A percentile compares a stretch with the other conserved stretches of the same genome.
Evolutionary conservation across 92 coral and sea anemone genomes (phyloP).

Genomic region (Epizoanthus rinbou): DNA sequence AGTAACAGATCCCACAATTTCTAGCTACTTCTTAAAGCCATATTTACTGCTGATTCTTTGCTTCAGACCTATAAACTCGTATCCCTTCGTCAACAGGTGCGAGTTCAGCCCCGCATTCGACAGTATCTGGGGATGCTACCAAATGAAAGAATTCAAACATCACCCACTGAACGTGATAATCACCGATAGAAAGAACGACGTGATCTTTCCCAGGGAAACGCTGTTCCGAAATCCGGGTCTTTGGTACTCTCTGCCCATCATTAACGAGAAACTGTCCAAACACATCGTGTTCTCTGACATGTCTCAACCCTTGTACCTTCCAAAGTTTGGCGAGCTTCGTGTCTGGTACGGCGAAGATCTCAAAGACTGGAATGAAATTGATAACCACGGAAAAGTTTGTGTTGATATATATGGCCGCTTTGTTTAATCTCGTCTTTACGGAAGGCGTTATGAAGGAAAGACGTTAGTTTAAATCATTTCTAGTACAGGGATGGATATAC

Average conservation of each 20-base stretch:
- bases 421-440: background rate
- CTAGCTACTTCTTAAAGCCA: too few relatives aligned
- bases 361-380: constrained; percentile 34
- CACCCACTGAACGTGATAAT: constrained; percentile 59
- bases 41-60: too few relatives aligned
- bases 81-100: background rate
- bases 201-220: constrained; percentile 59
- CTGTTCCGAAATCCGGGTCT: constrained; percentile 57
- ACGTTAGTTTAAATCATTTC: too few relatives aligned
- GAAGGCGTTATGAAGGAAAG: too few relatives aligned
- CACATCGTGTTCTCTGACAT: constrained; percentile 29
- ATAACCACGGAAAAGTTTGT: constrained; percentile 28
- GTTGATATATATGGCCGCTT: constrained; percentile 28
- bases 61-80: too few relatives aligned
- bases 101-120: constrained; percentile 22
- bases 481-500: too few relatives aligned
- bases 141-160: constrained; percentile 14
- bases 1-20: too few relatives aligned
- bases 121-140: constrained; percentile 31
- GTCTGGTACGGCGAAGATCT: constrained; percentile 30
- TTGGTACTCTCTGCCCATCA: constrained; percentile 66
- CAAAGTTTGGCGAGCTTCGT: constrained; percentile 23
- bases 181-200: constrained; percentile 56
- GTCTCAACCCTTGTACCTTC: constrained; percentile 15
- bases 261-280: constrained; percentile 19